Base-by-base conservation (phyloP, 2,888 invertebrate species). In the Ophion ventricosus region DNA sequence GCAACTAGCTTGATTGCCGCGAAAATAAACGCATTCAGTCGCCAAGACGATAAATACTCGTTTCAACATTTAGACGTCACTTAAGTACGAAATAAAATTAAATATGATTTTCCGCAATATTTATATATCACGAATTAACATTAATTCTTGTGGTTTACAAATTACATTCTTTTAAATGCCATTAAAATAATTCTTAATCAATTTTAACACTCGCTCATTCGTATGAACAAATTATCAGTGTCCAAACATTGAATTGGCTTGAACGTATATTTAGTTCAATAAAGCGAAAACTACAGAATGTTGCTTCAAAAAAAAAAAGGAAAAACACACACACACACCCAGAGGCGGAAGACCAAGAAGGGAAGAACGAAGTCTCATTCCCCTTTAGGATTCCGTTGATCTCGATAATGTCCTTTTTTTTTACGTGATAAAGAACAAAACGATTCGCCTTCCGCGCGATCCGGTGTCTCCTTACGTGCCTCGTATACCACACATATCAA, bases 401-500 rank as follows among this genome's bases (percentile, higher is more conserved):
- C 77, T 78, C 77, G 77, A 84, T 84, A 78, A 78, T 78, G 40
- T 61, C 35, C 29, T 29, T 78, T 56, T 66, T 64, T 66, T 64
- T 54, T 11, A 35, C n/a, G n/a, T 40, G 81, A 84, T 70, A 56
- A 74, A 78, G 81, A 70, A 81, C 78, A 61, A 78, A 81, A 69
- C 63, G 77, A 78, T 84, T 76, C 77, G 69, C 77, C 54, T 73
- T 73, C 66, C 67, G 35, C 77, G 25, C 77, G 69, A 23, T 74
- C 76, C 10, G 56, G 74, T 81, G 74, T 78, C 76, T 73, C 70
- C 70, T 84, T 78, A 81, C 84, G 69, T 76, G 54, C 3, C 70
- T 57, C 57, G 63, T 57, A 49, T 49, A 43, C 25, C 49, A 59
- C 49, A 61, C 59, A 49, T 20, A 69, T 43, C 40, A 61, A 29